Conservation (phyloP, 2,113 vertebrate genomes). For the Pithys albifrons region DNA sequence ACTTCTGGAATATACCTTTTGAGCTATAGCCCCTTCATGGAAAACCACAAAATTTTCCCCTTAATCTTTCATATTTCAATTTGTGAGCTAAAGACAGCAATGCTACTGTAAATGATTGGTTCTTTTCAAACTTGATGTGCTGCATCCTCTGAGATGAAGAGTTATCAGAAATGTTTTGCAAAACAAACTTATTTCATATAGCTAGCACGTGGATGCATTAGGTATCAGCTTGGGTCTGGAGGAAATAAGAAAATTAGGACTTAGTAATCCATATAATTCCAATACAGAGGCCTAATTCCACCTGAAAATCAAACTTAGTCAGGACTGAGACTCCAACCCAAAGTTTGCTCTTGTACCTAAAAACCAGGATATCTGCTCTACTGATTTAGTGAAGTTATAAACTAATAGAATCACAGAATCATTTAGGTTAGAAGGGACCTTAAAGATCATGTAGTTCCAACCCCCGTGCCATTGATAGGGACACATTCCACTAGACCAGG, state of each 20-base stretch:
- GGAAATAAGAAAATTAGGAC: background rate
- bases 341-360: background rate
- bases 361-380: background rate
- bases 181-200: background rate
- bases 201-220: background rate
- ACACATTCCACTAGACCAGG: background rate
- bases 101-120: background rate
- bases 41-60: background rate
- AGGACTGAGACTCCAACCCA: background rate
- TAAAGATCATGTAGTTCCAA: background rate
- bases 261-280: background rate
- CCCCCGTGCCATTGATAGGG: rapidly evolving
- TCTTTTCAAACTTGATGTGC: background rate
- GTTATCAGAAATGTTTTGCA: background rate
- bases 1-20: background rate
- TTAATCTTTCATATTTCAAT: background rate
- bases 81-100: background rate
- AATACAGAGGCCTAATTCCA: background rate
- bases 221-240: background rate
- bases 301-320: background rate
- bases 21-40: background rate
- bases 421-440: background rate
- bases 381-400: background rate
- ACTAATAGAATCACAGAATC: background rate
- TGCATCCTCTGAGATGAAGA: background rate